phyloP scores from a whole-genome alignment of 2,888 invertebrate species.

The Amiota communis region DNA sequence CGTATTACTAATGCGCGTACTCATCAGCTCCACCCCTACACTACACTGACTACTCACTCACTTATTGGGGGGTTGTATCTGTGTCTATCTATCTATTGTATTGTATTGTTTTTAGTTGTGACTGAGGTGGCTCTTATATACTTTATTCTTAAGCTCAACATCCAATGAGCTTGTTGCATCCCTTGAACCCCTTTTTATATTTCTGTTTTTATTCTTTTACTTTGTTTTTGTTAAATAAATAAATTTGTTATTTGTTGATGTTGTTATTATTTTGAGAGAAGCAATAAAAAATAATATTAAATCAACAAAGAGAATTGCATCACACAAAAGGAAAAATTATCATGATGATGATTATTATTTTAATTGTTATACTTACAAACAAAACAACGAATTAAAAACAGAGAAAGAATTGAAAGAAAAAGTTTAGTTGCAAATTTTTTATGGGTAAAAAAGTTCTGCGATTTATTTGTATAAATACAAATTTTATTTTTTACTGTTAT shows the following conservation, averaged over 20 bases:
- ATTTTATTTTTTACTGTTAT: slow-evolving; percentile 1
- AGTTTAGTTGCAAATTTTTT: slow-evolving; percentile 61
- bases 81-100: too few relatives aligned
- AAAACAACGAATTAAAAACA: slow-evolving; percentile 21
- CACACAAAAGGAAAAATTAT: background rate
- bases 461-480: background rate
- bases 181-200: background rate
- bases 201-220: slow-evolving; percentile 8
- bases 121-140: slow-evolving; percentile 18
- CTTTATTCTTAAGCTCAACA: background rate
- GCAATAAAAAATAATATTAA: slow-evolving; percentile 41
- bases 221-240: slow-evolving; percentile 26
- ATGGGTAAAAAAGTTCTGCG: slow-evolving; percentile 19
- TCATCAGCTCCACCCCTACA: background rate
- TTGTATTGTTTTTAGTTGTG: background rate
- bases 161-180: background rate
- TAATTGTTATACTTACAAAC: slow-evolving; percentile 24
- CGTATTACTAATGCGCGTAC: background rate
- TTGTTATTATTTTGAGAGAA: slow-evolving; percentile 40
- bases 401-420: slow-evolving; percentile 35
- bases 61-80: background rate
- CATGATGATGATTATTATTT: background rate
- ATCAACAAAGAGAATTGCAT: slow-evolving; percentile 36
- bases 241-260: slow-evolving; percentile 47
- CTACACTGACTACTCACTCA: background rate